phyloP scores from a whole-genome alignment of 2,797 vertebrate genomes.

The Ibycter americanus region DNA sequence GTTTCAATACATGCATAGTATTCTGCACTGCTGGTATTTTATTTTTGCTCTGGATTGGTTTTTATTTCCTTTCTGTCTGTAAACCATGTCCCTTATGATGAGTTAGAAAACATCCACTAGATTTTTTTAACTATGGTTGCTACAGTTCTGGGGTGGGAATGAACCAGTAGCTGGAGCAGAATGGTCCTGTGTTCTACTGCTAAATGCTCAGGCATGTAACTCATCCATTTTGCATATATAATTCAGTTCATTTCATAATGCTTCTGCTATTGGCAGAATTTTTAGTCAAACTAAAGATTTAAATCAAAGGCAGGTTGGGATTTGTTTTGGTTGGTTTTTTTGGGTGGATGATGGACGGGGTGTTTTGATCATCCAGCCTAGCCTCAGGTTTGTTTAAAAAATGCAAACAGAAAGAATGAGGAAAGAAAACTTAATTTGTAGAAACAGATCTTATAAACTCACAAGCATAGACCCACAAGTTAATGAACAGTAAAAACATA shows the following conservation, averaged over 20 bases:
- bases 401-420: neutral
- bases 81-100: neutral
- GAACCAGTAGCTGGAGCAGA: neutral
- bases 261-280: neutral
- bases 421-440: neutral
- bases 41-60: neutral
- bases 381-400: neutral
- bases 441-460: neutral
- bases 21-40: neutral
- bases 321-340: accelerated
- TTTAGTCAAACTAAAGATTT: neutral
- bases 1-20: neutral
- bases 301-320: neutral
- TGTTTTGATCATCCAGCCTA: neutral
- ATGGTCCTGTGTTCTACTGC: neutral
- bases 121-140: neutral
- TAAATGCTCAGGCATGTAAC: neutral
- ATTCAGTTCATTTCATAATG: neutral
- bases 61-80: neutral
- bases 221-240: neutral
- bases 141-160: neutral
- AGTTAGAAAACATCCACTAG: neutral
- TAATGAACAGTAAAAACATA: neutral
- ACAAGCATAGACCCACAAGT: neutral
- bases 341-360: neutral